Evolutionary conservation across 2,113 vertebrate species (phyloP).

Genomic region (Xyrauchen texanus): DNA sequence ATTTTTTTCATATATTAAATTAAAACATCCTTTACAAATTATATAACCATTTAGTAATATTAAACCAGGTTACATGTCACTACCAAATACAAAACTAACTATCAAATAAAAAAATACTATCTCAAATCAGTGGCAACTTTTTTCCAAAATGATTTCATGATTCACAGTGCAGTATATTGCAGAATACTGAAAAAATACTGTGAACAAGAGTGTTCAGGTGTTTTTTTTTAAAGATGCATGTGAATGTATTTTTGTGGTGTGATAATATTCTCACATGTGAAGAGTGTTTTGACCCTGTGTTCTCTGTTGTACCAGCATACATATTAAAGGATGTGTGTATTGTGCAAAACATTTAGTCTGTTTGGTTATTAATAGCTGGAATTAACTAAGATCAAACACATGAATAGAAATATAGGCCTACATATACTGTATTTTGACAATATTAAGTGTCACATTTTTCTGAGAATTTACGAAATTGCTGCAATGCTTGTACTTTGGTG

Average conservation of each 20-base stretch:
- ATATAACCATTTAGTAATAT: too few species aligned
- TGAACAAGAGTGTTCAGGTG: too few species aligned
- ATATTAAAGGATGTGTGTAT: background rate
- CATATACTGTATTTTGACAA: background rate
- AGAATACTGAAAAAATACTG: too few species aligned
- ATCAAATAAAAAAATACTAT: too few species aligned
- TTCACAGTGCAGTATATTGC: too few species aligned
- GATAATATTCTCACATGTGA: constrained; percentile 61
- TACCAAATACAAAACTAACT: too few species aligned
- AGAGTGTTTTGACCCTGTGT: background rate
- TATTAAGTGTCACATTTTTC: background rate
- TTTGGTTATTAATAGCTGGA: background rate
- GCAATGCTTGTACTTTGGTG: background rate
- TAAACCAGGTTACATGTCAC: too few species aligned
- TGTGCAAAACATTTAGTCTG: background rate
- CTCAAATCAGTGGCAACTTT: too few species aligned
- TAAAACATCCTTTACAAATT: too few species aligned
- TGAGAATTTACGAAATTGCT: background rate
- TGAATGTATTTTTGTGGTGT: background rate
- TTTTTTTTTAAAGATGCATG: background rate
- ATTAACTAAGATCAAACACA: background rate
- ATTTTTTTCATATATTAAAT: too few species aligned
- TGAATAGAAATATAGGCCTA: background rate
- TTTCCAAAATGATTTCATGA: too few species aligned
- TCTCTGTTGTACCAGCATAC: background rate